Percentiles rank a stretch among this genome's conserved stretches.
These are phyloP conservation scores for Panagrolaimus sp. DNA, from an alignment of 1,140 invertebrate species.

Conservation along the genomic window DNA sequence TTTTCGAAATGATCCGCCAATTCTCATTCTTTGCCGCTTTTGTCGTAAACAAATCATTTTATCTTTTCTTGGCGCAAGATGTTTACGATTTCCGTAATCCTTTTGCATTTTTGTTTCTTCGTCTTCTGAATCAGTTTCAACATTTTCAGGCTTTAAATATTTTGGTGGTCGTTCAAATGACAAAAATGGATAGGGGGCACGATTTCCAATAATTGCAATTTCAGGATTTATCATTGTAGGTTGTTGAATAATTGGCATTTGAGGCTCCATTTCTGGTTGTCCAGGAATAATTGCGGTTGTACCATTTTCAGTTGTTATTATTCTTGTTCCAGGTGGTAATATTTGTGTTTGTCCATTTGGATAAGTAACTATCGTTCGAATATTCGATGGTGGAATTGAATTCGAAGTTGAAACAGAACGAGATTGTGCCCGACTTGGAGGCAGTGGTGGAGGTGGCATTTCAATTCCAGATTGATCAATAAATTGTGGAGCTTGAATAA, in stretches of 20 bases:
- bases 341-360: not conserved
- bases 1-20: constrained; percentile 39
- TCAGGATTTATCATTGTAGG: not conserved
- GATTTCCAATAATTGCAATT: not conserved
- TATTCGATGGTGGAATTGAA: not conserved
- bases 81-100: constrained; percentile 23
- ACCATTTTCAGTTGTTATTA: not conserved
- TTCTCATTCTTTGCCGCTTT: constrained; percentile 37
- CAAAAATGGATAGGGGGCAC: constrained; percentile 1
- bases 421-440: not conserved
- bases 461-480: not conserved
- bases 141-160: not conserved
- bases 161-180: constrained; percentile 9
- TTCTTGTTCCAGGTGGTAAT: not conserved
- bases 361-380: not conserved
- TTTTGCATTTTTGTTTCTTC: constrained; percentile 26
- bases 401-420: not conserved
- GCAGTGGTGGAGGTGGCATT: constrained; percentile 1
- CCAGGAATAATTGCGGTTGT: not conserved
- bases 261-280: not conserved
- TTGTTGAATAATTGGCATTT: not conserved
- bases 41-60: constrained; percentile 41
- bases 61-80: constrained; percentile 5
- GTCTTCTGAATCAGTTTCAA: not conserved
- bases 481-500: not conserved